Percentiles rank a stretch among this genome's conserved stretches.
These are phyloP conservation scores for Phortica variegata DNA, from an alignment of 1,140 invertebrate genomes.

Conservation along the genomic window DNA sequence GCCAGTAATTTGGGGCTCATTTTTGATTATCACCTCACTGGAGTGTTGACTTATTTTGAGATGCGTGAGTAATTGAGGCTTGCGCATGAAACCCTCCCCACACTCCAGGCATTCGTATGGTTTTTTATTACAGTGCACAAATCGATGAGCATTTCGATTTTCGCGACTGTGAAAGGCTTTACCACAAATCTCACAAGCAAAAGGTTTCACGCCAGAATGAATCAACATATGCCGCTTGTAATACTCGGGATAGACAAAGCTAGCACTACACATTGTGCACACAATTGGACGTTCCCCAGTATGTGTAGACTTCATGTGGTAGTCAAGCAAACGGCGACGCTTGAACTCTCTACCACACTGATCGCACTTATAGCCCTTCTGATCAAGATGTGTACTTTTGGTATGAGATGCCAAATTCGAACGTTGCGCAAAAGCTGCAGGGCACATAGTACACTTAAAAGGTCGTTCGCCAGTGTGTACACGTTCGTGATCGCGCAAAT, in stretches of 20 bases:
- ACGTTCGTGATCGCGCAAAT: constrained; percentile 76
- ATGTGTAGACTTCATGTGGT: constrained; percentile 79
- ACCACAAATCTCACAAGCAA: constrained; percentile 80
- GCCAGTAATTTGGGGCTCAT: constrained; percentile 68
- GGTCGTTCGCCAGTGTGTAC: constrained; percentile 73
- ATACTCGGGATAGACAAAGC: constrained; percentile 82
- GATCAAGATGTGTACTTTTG: constrained; percentile 74
- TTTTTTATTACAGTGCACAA: constrained; percentile 82
- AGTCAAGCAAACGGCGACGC: constrained; percentile 71
- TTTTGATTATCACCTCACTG: constrained; percentile 77
- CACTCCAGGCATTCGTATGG: constrained; percentile 82
- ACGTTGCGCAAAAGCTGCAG: constrained; percentile 73
- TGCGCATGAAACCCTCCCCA: constrained; percentile 80
- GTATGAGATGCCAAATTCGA: constrained; percentile 80
- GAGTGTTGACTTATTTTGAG: constrained; percentile 71
- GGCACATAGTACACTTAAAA: constrained; percentile 79
- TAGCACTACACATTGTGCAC: constrained; percentile 71
- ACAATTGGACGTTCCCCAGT: constrained; percentile 76
- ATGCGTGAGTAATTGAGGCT: constrained; percentile 76
- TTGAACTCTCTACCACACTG: constrained; percentile 75
- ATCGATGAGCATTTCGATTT: constrained; percentile 81
- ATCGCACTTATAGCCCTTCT: constrained; percentile 71
- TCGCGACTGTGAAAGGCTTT: constrained; percentile 81
- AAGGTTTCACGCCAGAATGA: constrained; percentile 79
- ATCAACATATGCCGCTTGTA: constrained; percentile 79